Evolutionary conservation across 2,888 invertebrate species (phyloP), one percentile per base, ranked within the genome.

Genomic region (Epinotia ramella): DNA sequence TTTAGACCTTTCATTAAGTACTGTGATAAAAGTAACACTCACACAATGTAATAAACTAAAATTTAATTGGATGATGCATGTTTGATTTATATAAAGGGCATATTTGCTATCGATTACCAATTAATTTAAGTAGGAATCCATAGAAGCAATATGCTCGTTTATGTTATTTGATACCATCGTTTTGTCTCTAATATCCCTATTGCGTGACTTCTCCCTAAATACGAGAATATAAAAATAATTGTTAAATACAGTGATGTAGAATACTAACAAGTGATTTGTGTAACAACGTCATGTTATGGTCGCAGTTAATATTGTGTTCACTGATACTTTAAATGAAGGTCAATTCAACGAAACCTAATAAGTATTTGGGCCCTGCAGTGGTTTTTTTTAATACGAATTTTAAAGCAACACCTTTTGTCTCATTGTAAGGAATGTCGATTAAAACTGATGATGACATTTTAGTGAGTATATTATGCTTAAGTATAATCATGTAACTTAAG

Each of bases 191-290:
- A 87, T 86, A 84, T 82, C 80, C 79, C 80, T 81, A 82, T 86
- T 83, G 87, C 86, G 86, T 87, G 86, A 81, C 83, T 80, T 80
- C 79, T 81, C 76, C 79, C 80, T 80, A 81, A 83, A 83, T 84
- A 81, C 80, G 80, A 79, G 79, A 80, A 80, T 78, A 75, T 79
- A 81, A 73, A 80, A 79, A 70, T 76, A 79, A 79, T 82, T 81
- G 80, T 81, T 79, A 77, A 68, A 77, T 63, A 67, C 72, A 56
- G 62, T 62, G 72, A 67, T 75, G 53, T 49, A 70, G 65, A 74
- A 69, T 69, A n/a, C 64, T 69, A 75, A 28, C 74, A 59, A 70
- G 53, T 71, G 70, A 75, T 71, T 70, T 66, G 60, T 70, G 70
- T 71, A 66, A 49, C 56, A 33, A 70, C 59, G 20, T 11, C 40